Evolutionary conservation across 1,140 invertebrate species (phyloP), one percentile per base, ranked within the genome.

Genomic region (Dendroctonus valens): DNA sequence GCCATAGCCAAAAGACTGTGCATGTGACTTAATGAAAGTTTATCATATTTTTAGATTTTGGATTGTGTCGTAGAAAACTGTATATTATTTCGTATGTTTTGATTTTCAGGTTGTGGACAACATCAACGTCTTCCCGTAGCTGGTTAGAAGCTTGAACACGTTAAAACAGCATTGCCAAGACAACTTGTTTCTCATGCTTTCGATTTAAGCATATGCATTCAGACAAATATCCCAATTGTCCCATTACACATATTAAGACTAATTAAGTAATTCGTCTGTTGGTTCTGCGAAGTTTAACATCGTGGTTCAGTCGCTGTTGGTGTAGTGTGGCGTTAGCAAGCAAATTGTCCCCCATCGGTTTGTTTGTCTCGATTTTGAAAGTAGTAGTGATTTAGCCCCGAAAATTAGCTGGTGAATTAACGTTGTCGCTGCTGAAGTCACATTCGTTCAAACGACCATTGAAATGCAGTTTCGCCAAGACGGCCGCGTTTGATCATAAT

Each of bases 401-500:
- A 7, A 51, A 51, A 6, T 14, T 57, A 41, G 26, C 8, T 44
- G 41, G 8, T 57, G 39, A 14, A n/a, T 41, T 44, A 57, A 26
- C 39, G 54, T 44, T 60, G 46, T 59, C 14, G 7, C 57, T n/a
- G 49, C 38, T 48, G 7, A 26, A 50, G 1, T 50, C 7, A 6
- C 3, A 5, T 6, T 7, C 41, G 15, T 52, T 37, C 40, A 9
- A 15, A 39, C 7, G 48, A 5, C 6, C 12, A 39, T 42, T 4
- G 41, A 14, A 12, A 44, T n/a, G 15, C 8, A 11, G 7, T 59
- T 74, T 76, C 75, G 75, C 75, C 75, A 76, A 76, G 67, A 76
- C 75, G 74, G 74, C 74, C 59, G 14, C 8, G 46, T 42, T 48
- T 48, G 41, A 46, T 38, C 48, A 61, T 65, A 61, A 62, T 12